Percentiles rank a stretch among this genome's conserved stretches.
These are phyloP conservation scores for Drosophila neocordata DNA, from an alignment of 1,140 invertebrate species.

Conservation along the genomic window DNA sequence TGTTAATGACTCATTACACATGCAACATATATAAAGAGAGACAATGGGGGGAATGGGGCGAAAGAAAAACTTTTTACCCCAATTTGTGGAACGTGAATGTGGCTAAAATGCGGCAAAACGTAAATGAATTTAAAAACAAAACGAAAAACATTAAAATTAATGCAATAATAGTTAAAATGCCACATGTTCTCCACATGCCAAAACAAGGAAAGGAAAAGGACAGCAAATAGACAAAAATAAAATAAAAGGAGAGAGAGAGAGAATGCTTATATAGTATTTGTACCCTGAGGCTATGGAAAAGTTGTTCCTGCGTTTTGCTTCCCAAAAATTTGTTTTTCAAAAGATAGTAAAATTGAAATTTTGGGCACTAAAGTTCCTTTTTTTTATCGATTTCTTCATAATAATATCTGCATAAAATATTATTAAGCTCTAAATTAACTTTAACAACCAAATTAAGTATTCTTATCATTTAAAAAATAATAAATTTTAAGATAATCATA, in stretches of 20 bases:
- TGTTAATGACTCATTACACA: constrained; percentile 80
- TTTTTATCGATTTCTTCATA: neutral
- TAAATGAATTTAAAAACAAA: constrained; percentile 76
- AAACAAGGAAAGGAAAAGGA: neutral
- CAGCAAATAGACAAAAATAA: neutral
- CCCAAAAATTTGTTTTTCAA: constrained; percentile 13
- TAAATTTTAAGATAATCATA: too few species aligned
- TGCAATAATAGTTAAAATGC: constrained; percentile 63
- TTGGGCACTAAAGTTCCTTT: neutral
- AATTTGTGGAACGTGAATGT: constrained; percentile 74
- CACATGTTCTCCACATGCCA: constrained; percentile 37
- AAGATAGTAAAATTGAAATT: neutral
- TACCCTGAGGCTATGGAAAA: constrained; percentile 13
- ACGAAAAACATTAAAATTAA: constrained; percentile 43
- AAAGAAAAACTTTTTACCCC: constrained; percentile 50
- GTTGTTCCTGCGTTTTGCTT: constrained; percentile 14
- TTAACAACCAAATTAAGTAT: too few species aligned
- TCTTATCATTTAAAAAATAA: too few species aligned
- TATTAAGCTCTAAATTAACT: too few species aligned
- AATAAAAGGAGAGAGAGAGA: neutral
- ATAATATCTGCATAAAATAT: too few species aligned
- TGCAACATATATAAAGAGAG: constrained; percentile 66
- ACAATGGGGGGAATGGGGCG: constrained; percentile 15
- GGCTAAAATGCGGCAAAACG: constrained; percentile 74
- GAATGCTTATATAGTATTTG: constrained; percentile 6